Conservation (phyloP, 1,140 invertebrate genomes). For the Plectus sambesii region DNA sequence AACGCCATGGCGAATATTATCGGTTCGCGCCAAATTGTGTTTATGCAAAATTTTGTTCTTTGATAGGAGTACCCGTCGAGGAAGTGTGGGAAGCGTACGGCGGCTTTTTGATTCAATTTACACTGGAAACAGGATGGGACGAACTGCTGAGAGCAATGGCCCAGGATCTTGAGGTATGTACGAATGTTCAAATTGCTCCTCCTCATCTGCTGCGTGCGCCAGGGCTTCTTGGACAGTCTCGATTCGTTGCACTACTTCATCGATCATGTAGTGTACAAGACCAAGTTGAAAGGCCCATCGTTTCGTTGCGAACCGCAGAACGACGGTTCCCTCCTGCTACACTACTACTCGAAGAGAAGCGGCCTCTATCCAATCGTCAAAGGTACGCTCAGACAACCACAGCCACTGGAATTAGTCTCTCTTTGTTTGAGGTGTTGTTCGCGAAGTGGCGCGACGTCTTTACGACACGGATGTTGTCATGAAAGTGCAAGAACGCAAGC, state of each 20-base stretch:
- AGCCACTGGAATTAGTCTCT: not conserved
- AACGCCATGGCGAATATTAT: constrained; percentile 38
- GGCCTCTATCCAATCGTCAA: constrained; percentile 49
- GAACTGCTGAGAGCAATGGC: constrained; percentile 41
- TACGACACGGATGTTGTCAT: constrained; percentile 44
- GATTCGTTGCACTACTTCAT: constrained; percentile 41
- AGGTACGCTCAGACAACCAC: constrained; percentile 28
- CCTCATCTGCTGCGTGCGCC: not conserved
- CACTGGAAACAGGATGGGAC: constrained; percentile 46
- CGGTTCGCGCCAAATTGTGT: constrained; percentile 19
- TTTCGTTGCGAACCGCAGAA: constrained; percentile 47
- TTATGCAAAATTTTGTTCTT: not conserved
- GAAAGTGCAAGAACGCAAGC: constrained; percentile 40
- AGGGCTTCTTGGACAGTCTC: constrained; percentile 40
- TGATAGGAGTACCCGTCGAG: constrained; percentile 36
- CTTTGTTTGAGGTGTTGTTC: constrained; percentile 33
- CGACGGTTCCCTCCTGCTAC: constrained; percentile 46
- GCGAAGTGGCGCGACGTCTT: constrained; percentile 43
- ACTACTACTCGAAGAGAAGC: constrained; percentile 48
- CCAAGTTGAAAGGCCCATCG: constrained; percentile 42
- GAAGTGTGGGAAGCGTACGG: constrained; percentile 45
- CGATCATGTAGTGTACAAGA: constrained; percentile 41
- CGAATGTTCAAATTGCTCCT: not conserved
- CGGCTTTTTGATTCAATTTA: constrained; percentile 43
- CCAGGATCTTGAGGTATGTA: constrained; percentile 34